Evolutionary conservation across 2,797 vertebrate species (phyloP), one percentile per base, ranked within the genome.

Genomic region (Liparis tanakae): DNA sequence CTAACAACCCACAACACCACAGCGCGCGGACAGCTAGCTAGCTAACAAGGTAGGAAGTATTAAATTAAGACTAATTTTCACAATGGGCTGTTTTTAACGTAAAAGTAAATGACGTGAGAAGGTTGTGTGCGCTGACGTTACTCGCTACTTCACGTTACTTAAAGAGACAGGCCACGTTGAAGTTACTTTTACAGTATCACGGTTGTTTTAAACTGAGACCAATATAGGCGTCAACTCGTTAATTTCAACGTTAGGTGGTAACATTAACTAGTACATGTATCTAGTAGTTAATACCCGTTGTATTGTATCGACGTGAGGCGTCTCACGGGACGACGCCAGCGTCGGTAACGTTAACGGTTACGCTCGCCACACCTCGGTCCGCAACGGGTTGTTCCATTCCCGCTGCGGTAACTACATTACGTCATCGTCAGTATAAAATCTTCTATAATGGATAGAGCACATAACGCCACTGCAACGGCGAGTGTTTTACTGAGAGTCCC

Each of bases 31-130:
- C 56, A 15, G 33, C 62, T 41, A 10, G 33, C 37, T 2, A 25
- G 12, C 10, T 4, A 14, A 20, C 25, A 30, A 76, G 83, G 80
- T 80, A 75, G 10, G 77, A 14, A 0, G 4, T 3, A 3, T 2
- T 1, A 7, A n/a, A 0, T 0, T 0, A 33, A n/a, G 0, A 7
- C 10, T 6, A 0, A 0, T 14, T 8, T 25, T 25, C 0, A 30
- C 6, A 5, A n/a, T 18, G 1, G 1, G 5, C 20, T 22, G 50
- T 54, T 50, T 54, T 12, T 5, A 0, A 4, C 12, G 6, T n/a
- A 4, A n/a, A 10, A 20, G 10, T 33, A 17, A 12, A 10, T 12
- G 48, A 10, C 25, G 2, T 9, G 34, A 4, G 6, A 8, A 8
- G 57, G 57, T 22, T 59, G 39, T 3, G 9, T 20, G 56, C n/a